phyloP scores from a whole-genome alignment of 2,113 vertebrate species.

The Pomatorhinus ruficollis region DNA sequence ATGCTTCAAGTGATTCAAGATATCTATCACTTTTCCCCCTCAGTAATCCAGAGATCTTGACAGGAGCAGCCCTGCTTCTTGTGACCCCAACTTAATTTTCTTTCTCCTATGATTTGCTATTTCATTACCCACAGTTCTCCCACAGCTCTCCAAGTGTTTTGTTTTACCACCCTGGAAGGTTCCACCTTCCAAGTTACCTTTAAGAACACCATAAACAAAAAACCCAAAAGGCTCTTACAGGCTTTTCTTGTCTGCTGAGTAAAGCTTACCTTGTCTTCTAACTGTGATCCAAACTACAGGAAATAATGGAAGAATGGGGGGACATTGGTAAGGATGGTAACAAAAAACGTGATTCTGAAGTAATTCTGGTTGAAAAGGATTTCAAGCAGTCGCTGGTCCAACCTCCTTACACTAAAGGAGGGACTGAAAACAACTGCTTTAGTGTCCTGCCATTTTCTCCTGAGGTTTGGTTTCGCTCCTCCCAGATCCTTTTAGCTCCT shows the following conservation, averaged over 20 bases:
- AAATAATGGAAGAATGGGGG: background rate
- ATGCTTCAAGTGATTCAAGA: background rate
- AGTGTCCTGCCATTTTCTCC: background rate
- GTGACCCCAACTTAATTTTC: background rate
- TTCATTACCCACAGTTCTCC: background rate
- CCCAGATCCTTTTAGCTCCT: background rate
- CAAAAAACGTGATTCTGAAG: background rate
- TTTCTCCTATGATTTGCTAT: background rate
- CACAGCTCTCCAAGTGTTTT: background rate
- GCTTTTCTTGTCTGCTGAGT: background rate
- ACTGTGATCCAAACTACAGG: background rate
- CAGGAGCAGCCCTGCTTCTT: background rate
- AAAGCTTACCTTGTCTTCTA: background rate
- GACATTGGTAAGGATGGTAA: background rate
- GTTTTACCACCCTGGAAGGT: background rate
- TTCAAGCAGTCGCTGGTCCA: background rate
- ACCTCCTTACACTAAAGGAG: background rate
- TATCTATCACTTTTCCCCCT: background rate
- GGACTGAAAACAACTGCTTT: background rate
- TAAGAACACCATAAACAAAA: background rate
- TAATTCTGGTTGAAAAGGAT: background rate
- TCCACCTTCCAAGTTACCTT: background rate
- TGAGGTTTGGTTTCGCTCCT: background rate
- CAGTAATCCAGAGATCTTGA: background rate
- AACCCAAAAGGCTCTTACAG: background rate